These are phyloP conservation scores for Tretioscincus oriximinensis DNA, from an alignment of 2,113 vertebrate genomes.

Conservation along the genomic window DNA sequence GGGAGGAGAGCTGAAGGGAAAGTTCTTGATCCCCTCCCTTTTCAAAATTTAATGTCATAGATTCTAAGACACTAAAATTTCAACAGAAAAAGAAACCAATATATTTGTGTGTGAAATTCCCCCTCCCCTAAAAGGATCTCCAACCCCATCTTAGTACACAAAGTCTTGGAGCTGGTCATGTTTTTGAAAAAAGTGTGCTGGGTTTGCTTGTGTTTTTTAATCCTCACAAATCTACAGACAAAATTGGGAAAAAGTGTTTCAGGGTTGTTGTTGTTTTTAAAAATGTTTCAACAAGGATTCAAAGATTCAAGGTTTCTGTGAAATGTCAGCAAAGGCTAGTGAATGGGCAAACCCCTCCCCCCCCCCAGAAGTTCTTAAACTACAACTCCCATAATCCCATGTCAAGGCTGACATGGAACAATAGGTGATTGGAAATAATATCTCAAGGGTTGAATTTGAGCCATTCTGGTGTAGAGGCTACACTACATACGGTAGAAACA, in stretches of 20 bases:
- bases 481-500: too few species aligned
- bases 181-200: background rate
- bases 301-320: background rate
- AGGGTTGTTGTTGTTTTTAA: background rate
- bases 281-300: background rate
- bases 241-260: background rate
- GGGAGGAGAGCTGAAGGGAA: background rate
- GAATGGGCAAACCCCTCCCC: background rate
- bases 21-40: background rate
- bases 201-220: background rate
- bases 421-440: too few species aligned
- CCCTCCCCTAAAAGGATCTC: background rate
- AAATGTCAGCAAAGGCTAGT: too few species aligned
- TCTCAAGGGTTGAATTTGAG: too few species aligned
- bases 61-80: constrained; percentile 2
- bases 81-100: constrained; percentile 12
- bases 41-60: constrained; percentile 5
- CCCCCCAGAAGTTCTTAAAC: too few species aligned
- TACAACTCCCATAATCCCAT: too few species aligned
- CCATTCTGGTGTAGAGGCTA: too few species aligned
- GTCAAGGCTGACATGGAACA: too few species aligned
- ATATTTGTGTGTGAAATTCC: background rate
- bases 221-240: background rate
- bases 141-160: background rate
- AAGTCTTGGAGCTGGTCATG: background rate